phyloP scores from a whole-genome alignment of 1,140 invertebrate species.

The Drepana arcuata region DNA sequence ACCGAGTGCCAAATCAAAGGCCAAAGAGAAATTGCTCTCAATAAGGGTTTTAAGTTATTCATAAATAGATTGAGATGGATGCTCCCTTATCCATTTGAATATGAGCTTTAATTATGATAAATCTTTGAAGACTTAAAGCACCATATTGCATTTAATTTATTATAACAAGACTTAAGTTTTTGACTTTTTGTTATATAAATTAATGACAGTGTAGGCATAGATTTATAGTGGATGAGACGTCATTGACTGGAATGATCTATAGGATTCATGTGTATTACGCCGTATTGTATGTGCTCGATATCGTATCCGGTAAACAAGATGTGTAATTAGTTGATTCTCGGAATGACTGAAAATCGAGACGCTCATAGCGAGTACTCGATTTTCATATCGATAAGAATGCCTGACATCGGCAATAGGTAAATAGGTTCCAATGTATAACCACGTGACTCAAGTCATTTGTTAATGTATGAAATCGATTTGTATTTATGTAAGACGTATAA shows the following conservation, averaged over 20 bases:
- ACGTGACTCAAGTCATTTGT: too few relatives aligned
- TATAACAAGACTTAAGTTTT: constrained; percentile 38
- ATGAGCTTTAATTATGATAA: constrained; percentile 68
- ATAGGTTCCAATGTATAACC: too few relatives aligned
- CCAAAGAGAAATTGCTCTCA: constrained; percentile 26
- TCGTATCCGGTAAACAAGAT: too few relatives aligned
- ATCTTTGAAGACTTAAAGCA: constrained; percentile 39
- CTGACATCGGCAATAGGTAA: too few relatives aligned
- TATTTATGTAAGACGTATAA: constrained; percentile 48
- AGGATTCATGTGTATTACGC: too few relatives aligned
- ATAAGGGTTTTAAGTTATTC: constrained; percentile 32
- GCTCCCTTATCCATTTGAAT: constrained; percentile 44
- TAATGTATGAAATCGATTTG: constrained; percentile 37
- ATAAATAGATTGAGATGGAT: constrained; percentile 28
- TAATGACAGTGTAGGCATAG: neutral
- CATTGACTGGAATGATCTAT: too few relatives aligned
- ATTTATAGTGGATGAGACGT: too few relatives aligned
- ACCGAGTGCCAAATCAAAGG: constrained; percentile 31
- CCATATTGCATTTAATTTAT: constrained; percentile 27
- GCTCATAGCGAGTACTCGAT: too few relatives aligned
- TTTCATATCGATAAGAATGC: too few relatives aligned
- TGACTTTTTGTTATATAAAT: constrained; percentile 48
- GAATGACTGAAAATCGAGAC: too few relatives aligned
- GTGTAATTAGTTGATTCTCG: too few relatives aligned
- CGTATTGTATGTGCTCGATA: too few relatives aligned